Percentiles rank a stretch among this genome's conserved stretches.
Evolutionary conservation across 2,797 vertebrate genomes (phyloP).

Genomic region (Harpagifer antarcticus): DNA sequence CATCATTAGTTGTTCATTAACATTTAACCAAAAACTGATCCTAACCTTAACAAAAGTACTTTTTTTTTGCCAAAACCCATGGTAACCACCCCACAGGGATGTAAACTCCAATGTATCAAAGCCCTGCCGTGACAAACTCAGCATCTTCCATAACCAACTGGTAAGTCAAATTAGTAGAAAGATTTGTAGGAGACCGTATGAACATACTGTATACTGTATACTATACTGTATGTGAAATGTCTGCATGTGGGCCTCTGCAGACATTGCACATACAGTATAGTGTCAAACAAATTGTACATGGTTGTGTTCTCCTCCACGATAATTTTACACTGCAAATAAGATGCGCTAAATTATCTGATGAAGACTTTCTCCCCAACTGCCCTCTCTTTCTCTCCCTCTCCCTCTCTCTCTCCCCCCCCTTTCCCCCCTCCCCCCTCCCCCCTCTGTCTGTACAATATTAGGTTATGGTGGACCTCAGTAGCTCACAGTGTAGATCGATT

Average conservation of each 20-base stretch:
- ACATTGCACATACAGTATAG: not conserved
- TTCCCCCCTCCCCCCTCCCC: constrained; percentile 11
- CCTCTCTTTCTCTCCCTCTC: constrained; percentile 1
- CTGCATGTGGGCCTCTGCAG: not conserved
- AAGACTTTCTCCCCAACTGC: not conserved
- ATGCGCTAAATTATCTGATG: constrained; percentile 32
- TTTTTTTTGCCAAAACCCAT: not conserved
- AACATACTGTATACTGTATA: not conserved
- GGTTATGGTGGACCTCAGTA: constrained; percentile 73
- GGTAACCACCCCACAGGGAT: not conserved
- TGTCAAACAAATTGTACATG: not conserved
- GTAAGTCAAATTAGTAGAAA: not conserved
- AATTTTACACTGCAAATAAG: constrained; percentile 20
- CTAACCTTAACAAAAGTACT: not conserved
- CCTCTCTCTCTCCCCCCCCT: constrained; percentile 3
- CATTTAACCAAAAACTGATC: no score
- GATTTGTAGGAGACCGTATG: not conserved
- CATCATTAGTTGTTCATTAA: no score
- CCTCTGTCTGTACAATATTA: constrained; percentile 68
- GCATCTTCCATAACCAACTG: not conserved
- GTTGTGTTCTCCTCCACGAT: not conserved
- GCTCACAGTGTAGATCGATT: constrained; percentile 80
- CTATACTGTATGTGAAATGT: not conserved
- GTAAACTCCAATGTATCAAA: not conserved
- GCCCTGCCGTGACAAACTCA: not conserved